These are phyloP conservation scores for Geophilus truncorum DNA, from an alignment of 2,888 invertebrate species.

Conservation along the genomic window DNA sequence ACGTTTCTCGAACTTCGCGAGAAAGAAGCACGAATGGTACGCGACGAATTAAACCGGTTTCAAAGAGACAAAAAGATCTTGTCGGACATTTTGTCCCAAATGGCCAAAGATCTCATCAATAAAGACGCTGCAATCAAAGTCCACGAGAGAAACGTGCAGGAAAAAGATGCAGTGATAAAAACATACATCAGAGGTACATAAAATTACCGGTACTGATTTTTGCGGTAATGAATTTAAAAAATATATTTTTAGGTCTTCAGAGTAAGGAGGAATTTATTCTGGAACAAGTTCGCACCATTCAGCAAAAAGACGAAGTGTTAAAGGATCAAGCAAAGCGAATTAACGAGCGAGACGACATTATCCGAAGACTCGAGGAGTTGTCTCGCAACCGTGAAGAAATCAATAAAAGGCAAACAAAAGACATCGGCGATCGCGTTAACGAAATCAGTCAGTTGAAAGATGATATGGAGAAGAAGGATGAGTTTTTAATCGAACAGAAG, in stretches of 20 bases:
- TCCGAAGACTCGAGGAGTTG: background rate
- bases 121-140: slow-evolving; percentile 31
- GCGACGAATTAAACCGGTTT: slow-evolving; percentile 27
- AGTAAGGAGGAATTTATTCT: slow-evolving; percentile 32
- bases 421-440: background rate
- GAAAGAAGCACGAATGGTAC: slow-evolving; percentile 32
- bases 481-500: background rate
- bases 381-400: background rate
- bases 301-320: slow-evolving; percentile 30
- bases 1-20: slow-evolving; percentile 30
- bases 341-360: slow-evolving; percentile 27
- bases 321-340: background rate
- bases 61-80: slow-evolving; percentile 25
- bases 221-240: background rate
- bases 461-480: background rate
- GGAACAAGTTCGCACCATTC: slow-evolving; percentile 30
- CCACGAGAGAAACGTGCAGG: slow-evolving; percentile 20
- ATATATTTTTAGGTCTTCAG: background rate
- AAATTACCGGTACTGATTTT: background rate
- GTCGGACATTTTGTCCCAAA: slow-evolving; percentile 29
- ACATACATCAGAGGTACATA: slow-evolving; percentile 21
- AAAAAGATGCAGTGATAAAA: background rate
- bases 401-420: background rate
- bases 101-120: slow-evolving; percentile 31
- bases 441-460: background rate